phyloP scores from a whole-genome alignment of 2,797 vertebrate genomes.

The Anguilla obscura region DNA sequence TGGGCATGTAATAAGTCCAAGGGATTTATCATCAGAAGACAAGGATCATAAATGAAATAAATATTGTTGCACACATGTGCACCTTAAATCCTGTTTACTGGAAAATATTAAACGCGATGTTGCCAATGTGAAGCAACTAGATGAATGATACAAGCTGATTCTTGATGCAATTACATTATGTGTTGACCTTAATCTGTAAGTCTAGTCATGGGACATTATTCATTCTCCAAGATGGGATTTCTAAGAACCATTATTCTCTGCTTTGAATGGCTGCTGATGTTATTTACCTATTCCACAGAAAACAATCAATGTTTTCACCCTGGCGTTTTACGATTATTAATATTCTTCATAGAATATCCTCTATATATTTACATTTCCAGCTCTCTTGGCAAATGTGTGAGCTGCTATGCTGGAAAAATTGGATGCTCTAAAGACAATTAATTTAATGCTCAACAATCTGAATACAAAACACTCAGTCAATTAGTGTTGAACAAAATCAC shows the following conservation, averaged over 20 bases:
- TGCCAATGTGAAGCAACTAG: constrained; percentile 53
- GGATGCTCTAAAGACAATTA: neutral
- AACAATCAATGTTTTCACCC: constrained; percentile 31
- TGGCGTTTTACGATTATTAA: constrained; percentile 9
- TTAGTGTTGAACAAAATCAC: no score
- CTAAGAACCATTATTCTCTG: constrained; percentile 44
- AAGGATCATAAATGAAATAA: constrained; percentile 67
- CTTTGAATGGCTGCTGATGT: constrained; percentile 32
- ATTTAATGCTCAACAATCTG: neutral
- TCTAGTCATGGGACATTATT: constrained; percentile 69
- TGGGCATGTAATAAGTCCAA: constrained; percentile 69
- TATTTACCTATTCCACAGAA: constrained; percentile 55
- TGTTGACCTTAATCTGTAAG: constrained; percentile 73
- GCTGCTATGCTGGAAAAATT: neutral
- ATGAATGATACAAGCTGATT: constrained; percentile 68
- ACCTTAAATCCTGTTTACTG: constrained; percentile 67
- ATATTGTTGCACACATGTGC: constrained; percentile 67
- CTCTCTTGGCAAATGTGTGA: neutral
- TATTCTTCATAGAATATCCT: constrained; percentile 1
- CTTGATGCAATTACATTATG: constrained; percentile 66
- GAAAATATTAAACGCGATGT: constrained; percentile 63
- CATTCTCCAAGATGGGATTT: constrained; percentile 72
- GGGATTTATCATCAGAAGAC: constrained; percentile 70
- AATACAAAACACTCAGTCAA: neutral
- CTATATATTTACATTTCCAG: neutral